phyloP scores from a whole-genome alignment of 1,140 invertebrate genomes.

The Megalopta genalis region DNA sequence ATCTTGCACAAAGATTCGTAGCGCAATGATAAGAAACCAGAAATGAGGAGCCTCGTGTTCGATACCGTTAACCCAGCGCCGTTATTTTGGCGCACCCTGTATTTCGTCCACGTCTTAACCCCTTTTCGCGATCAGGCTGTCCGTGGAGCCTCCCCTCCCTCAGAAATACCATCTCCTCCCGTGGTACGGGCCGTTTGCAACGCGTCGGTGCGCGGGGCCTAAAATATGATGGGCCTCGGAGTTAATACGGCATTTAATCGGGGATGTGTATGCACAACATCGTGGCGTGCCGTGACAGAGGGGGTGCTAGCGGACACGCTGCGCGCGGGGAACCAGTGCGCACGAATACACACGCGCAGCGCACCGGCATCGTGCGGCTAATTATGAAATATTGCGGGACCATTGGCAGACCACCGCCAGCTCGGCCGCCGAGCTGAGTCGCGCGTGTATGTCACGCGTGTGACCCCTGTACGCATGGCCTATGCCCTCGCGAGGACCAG shows the following conservation, averaged over 20 bases:
- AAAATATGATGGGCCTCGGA: slow-evolving; percentile 69
- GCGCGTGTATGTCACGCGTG: slow-evolving; percentile 55
- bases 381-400: slow-evolving; percentile 74
- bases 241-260: slow-evolving; percentile 76
- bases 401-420: slow-evolving; percentile 69
- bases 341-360: slow-evolving; percentile 34
- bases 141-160: slow-evolving; percentile 41
- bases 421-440: neutral
- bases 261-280: slow-evolving; percentile 74
- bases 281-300: slow-evolving; percentile 63
- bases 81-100: slow-evolving; percentile 51
- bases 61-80: neutral
- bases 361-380: slow-evolving; percentile 68
- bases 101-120: slow-evolving; percentile 60
- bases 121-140: slow-evolving; percentile 61
- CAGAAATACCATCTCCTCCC: slow-evolving; percentile 20
- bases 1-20: too few relatives aligned
- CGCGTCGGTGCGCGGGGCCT: slow-evolving; percentile 38
- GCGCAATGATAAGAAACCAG: too few relatives aligned
- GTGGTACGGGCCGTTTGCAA: neutral
- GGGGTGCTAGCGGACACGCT: slow-evolving; percentile 47
- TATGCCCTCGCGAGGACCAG: slow-evolving; percentile 7
- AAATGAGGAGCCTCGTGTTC: too few relatives aligned
- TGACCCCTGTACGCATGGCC: slow-evolving; percentile 46
- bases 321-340: slow-evolving; percentile 3